Percentiles rank a stretch among this genome's conserved stretches.
These are phyloP conservation scores for Danio kyathit DNA, from an alignment of 2,797 vertebrate species.

Conservation along the genomic window DNA sequence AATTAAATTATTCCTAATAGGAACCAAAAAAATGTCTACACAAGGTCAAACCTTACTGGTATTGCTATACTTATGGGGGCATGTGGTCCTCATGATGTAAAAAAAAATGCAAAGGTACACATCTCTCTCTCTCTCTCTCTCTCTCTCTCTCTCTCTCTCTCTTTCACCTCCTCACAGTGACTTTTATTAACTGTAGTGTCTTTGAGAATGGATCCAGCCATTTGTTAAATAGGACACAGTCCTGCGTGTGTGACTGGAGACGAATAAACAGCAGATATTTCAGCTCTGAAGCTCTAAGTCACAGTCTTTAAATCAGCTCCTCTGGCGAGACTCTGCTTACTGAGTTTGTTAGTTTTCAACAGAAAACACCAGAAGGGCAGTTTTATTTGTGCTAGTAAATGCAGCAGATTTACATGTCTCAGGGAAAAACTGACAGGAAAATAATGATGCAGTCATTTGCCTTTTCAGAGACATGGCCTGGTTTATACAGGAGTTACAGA, in stretches of 20 bases:
- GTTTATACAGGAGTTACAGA: too few relatives aligned
- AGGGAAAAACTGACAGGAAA: slow-evolving; percentile 13
- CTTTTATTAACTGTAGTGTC: slow-evolving; percentile 53
- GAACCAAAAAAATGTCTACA: too few relatives aligned
- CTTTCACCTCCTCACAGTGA: neutral
- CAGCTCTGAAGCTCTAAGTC: slow-evolving; percentile 40
- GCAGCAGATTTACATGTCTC: neutral
- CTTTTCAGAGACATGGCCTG: neutral
- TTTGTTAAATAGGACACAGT: slow-evolving; percentile 64
- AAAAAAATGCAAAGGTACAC: too few relatives aligned
- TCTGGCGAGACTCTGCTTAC: neutral
- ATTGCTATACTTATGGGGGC: too few relatives aligned
- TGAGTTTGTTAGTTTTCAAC: slow-evolving; percentile 1
- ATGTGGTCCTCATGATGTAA: too few relatives aligned
- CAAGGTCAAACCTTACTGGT: too few relatives aligned
- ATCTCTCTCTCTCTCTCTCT: too few relatives aligned
- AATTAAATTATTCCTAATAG: too few relatives aligned
- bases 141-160: too few relatives aligned
- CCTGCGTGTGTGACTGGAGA: slow-evolving; percentile 58
- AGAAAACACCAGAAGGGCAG: neutral
- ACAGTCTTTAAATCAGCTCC: slow-evolving; percentile 3
- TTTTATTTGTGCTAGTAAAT: neutral
- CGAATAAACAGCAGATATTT: slow-evolving; percentile 48
- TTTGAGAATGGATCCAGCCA: slow-evolving; percentile 54
- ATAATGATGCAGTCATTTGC: neutral